Percentiles rank a stretch among this genome's conserved stretches.
Evolutionary conservation across 2,797 vertebrate species (phyloP).

Genomic region (Microctenopoma lineatum): DNA sequence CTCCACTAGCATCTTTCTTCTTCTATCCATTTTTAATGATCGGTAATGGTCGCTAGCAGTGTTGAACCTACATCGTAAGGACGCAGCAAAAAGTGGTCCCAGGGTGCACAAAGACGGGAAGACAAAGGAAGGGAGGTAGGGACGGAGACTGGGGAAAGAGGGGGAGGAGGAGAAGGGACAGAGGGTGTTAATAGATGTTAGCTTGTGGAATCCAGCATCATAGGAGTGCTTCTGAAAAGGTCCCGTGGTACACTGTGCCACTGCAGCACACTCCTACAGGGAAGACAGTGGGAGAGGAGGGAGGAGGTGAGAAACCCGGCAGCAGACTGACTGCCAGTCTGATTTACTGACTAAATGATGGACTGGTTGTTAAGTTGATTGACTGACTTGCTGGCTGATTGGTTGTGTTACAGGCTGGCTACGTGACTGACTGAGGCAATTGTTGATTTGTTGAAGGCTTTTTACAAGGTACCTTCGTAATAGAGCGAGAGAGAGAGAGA

Average conservation of each 20-base stretch:
- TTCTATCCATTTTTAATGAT: slow-evolving; percentile 80
- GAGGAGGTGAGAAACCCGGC: slow-evolving; percentile 53
- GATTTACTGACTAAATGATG: slow-evolving; percentile 67
- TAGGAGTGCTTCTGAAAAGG: slow-evolving; percentile 42
- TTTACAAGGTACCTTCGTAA: slow-evolving; percentile 51
- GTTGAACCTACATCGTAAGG: slow-evolving; percentile 60
- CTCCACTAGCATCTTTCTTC: slow-evolving; percentile 69
- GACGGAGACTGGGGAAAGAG: slow-evolving; percentile 22
- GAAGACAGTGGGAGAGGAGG: slow-evolving; percentile 38
- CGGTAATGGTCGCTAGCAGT: slow-evolving; percentile 74
- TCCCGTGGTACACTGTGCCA: slow-evolving; percentile 49
- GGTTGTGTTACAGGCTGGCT: slow-evolving; percentile 65
- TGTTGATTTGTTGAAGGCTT: slow-evolving; percentile 59
- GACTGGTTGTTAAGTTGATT: slow-evolving; percentile 69
- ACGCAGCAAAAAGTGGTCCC: slow-evolving; percentile 45
- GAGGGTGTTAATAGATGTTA: slow-evolving; percentile 67
- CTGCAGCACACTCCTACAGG: slow-evolving; percentile 51
- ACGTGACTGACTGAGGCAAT: slow-evolving; percentile 50
- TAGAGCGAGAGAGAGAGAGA: neutral
- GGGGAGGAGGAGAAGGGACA: slow-evolving; percentile 16
- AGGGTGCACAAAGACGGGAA: slow-evolving; percentile 35
- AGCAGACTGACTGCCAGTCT: slow-evolving; percentile 50
- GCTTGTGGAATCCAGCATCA: slow-evolving; percentile 55
- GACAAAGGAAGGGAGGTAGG: slow-evolving; percentile 17
- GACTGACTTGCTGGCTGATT: slow-evolving; percentile 68